Conservation (phyloP, 2,113 vertebrate species). For the Nibea coibor region DNA sequence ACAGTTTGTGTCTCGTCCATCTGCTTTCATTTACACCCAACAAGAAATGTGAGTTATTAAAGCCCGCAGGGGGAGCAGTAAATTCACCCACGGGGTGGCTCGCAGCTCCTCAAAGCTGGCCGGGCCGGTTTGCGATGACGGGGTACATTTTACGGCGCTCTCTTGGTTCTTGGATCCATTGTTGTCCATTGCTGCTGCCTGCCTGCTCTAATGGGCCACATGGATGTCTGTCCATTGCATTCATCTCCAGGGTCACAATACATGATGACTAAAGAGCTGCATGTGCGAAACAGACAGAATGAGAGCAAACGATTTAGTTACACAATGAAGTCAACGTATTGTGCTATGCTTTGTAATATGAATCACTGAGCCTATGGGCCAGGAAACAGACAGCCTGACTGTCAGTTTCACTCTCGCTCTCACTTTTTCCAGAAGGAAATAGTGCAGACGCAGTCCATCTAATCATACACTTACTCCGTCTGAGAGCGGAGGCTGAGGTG, state of each 20-base stretch:
- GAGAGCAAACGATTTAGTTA: constrained; percentile 60
- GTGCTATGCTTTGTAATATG: constrained; percentile 67
- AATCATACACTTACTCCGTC: constrained; percentile 63
- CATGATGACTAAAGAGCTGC: constrained; percentile 51
- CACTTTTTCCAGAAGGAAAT: constrained; percentile 77
- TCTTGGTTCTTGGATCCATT: constrained; percentile 26
- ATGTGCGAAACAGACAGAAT: constrained; percentile 67
- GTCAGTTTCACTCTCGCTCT: constrained; percentile 68
- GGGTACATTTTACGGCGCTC: constrained; percentile 30
- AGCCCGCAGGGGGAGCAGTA: constrained; percentile 51
- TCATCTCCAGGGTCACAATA: constrained; percentile 45
- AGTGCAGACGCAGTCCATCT: constrained; percentile 65
- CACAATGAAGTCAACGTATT: constrained; percentile 64
- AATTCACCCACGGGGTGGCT: constrained; percentile 57
- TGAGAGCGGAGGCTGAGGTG: constrained; percentile 65
- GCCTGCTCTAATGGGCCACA: constrained; percentile 22
- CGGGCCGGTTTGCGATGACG: constrained; percentile 32
- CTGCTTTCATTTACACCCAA: constrained; percentile 70
- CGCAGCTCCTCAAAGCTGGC: constrained; percentile 55
- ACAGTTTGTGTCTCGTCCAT: constrained; percentile 57
- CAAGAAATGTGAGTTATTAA: constrained; percentile 62
- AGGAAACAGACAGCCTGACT: constrained; percentile 71
- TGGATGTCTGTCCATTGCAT: constrained; percentile 37
- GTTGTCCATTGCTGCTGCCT: background rate
- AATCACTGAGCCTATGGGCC: constrained; percentile 61